Base-by-base conservation (phyloP, 2,888 invertebrate genomes). In the Acanthacorydalis orientalis region DNA sequence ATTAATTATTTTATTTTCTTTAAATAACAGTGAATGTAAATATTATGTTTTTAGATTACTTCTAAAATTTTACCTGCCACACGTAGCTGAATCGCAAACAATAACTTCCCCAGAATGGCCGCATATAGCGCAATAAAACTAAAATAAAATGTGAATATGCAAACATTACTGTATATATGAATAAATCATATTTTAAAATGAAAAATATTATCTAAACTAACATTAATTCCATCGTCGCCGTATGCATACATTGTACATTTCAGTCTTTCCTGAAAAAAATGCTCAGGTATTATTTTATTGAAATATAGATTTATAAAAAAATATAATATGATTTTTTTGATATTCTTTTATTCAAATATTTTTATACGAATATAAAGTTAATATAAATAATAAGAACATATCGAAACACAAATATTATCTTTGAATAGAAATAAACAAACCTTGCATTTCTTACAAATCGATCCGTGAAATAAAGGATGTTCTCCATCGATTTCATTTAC, bases 221-320 rank as follows among this genome's bases (percentile, higher is more conserved):
- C 64, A 51, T 60, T 60, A 53, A 63, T 62, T 10, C 57, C 59
- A 52, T 64, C 64, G 12, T 60, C 59, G n/a, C 62, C 64, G 33
- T 57, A 60, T 8, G 60, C 57, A 51, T 60, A 62, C 47, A 62
- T 55, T 34, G 58, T 59, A 1, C 60, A 57, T 48, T 58, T 54
- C 35, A 55, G 51, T 11, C 52, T 53, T 37, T 57, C 57, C 60
- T 60, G 47, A 41, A 53, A 51, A 37, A 37, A 37, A 12, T 23
- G 46, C 37, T 23, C 6, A n/a, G n/a, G 23, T 23, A 23, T 23
- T 23, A 23, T 23, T 23, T 23, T 23, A 23, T 23, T 23, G n/a
- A n/a, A n/a, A n/a, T n/a, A n/a, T n/a, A 23, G 23, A 23, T 23
- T 23, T 23, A 23, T 4, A 6, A 23, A 23, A 2, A 6, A 23